A percentile compares a stretch with the other conserved stretches of the same genome.
phyloP scores from a whole-genome alignment of 2,113 vertebrate species.

The Pandion haliaetus region DNA sequence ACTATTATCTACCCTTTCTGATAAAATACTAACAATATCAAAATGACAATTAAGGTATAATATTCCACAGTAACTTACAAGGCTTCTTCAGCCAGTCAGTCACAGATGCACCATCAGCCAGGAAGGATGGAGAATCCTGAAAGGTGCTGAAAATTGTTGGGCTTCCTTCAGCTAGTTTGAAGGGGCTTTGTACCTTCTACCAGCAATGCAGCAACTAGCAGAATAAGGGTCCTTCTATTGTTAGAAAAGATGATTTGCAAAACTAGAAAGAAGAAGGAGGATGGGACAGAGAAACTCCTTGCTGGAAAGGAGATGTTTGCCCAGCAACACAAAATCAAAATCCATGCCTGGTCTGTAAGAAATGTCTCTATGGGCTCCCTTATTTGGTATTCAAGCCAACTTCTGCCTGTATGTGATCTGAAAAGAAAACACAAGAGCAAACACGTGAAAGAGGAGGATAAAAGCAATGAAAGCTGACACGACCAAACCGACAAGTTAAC shows the following conservation, averaged over 20 bases:
- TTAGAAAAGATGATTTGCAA: background rate
- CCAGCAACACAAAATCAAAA: constrained; percentile 20
- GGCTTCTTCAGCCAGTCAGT: background rate
- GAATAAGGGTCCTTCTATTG: background rate
- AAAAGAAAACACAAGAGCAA: constrained; percentile 53
- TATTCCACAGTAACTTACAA: background rate
- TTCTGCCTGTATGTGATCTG: constrained; percentile 31
- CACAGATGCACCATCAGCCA: background rate
- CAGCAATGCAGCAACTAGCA: background rate
- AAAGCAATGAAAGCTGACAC: background rate
- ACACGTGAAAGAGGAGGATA: constrained; percentile 6
- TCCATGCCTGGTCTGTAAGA: background rate
- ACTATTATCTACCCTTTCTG: background rate
- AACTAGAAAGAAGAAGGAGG: background rate
- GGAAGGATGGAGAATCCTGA: background rate
- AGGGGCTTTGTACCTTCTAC: background rate
- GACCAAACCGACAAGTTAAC: background rate
- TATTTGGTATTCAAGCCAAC: constrained; percentile 15
- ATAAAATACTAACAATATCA: background rate
- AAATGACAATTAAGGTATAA: background rate
- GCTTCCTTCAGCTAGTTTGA: background rate
- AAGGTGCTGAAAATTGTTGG: background rate
- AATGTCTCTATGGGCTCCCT: constrained; percentile 6
- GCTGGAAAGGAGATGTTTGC: constrained; percentile 2
- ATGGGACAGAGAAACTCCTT: background rate